phyloP scores from a whole-genome alignment of 2,888 invertebrate genomes.

The Agrotis ipsilon region DNA sequence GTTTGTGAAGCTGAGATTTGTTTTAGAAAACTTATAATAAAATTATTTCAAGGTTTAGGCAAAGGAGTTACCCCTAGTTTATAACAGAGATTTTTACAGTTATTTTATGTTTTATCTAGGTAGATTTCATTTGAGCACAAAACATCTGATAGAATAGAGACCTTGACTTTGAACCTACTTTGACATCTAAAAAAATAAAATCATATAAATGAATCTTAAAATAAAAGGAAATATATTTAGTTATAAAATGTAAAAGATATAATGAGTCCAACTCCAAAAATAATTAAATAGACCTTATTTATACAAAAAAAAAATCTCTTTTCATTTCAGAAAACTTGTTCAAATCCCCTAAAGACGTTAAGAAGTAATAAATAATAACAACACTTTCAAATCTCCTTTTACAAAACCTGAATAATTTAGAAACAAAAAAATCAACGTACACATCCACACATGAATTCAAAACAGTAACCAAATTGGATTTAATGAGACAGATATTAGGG shows the following conservation, averaged over 20 bases:
- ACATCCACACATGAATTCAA: conserved; percentile 74
- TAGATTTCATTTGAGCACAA: no score
- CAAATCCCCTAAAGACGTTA: conserved; percentile 20
- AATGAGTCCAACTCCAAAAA: not conserved
- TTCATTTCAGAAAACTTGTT: not conserved
- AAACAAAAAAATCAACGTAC: conserved; percentile 65
- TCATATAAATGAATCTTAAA: no score
- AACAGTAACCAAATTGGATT: conserved; percentile 88
- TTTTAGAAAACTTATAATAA: not conserved
- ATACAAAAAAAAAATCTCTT: no score
- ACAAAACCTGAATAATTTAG: conserved; percentile 54
- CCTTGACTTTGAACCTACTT: no score
- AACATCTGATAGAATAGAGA: not conserved
- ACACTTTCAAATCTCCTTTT: conserved; percentile 34
- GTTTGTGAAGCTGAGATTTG: conserved; percentile 24
- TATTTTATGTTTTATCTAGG: no score
- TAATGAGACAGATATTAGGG: conserved; percentile 90
- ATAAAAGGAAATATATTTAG: no score
- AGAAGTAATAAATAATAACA: conserved; percentile 34
- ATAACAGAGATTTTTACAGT: no score
- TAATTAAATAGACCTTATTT: no score
- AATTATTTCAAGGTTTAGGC: no score
- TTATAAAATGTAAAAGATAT: no score
- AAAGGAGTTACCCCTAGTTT: no score
- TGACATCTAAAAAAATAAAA: no score